Conservation (phyloP, 2,113 vertebrate species). For the Erinaceus europaeus region DNA sequence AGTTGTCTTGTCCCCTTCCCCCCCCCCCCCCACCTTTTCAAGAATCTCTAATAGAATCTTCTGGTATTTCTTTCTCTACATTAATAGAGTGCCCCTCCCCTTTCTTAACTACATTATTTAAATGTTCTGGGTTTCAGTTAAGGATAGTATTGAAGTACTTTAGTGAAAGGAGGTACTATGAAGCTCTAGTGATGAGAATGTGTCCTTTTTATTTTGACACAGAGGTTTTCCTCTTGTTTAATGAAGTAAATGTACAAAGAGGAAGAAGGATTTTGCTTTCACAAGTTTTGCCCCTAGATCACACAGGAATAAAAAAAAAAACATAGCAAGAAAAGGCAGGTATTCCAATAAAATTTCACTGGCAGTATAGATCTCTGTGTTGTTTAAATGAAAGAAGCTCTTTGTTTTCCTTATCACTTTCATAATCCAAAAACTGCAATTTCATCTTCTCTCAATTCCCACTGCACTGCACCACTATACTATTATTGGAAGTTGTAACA, state of each 20-base stretch:
- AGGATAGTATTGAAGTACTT: background rate
- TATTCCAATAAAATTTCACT: slow-evolving; percentile 18
- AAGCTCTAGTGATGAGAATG: background rate
- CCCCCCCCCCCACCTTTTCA: background rate
- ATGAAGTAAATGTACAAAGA: background rate
- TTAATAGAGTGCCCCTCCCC: background rate
- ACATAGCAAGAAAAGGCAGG: background rate
- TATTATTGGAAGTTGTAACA: slow-evolving; percentile 48
- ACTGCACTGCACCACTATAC: background rate
- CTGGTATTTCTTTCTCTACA: background rate
- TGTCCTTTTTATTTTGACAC: slow-evolving; percentile 1
- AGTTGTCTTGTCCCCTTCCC: background rate
- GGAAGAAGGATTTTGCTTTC: background rate
- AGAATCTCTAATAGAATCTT: background rate
- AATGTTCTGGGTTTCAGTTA: background rate
- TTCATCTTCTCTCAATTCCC: slow-evolving; percentile 39
- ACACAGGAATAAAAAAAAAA: background rate
- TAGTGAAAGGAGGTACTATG: background rate
- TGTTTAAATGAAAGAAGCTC: slow-evolving; percentile 17
- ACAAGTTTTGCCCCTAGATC: slow-evolving; percentile 1
- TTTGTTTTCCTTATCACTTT: slow-evolving; percentile 22
- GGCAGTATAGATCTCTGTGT: background rate
- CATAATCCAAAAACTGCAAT: slow-evolving; percentile 11
- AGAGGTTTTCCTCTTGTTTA: background rate
- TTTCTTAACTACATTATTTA: background rate